These are phyloP conservation scores for Catamblyrhynchus diadema DNA, from an alignment of 2,797 vertebrate species.

Conservation along the genomic window DNA sequence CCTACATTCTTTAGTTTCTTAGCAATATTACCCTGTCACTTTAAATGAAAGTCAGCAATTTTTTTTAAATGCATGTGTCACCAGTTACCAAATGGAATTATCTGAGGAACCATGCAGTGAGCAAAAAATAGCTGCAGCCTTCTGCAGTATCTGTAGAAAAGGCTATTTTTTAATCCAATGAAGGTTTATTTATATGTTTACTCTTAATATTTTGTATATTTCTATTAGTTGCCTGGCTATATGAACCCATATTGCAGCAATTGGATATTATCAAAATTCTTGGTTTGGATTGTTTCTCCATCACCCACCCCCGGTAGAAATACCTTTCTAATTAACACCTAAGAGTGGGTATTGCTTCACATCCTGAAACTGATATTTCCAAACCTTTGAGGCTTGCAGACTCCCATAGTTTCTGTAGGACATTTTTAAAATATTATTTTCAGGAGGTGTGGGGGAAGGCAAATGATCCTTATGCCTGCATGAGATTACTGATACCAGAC, in stretches of 20 bases:
- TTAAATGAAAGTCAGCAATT: neutral
- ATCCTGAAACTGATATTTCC: neutral
- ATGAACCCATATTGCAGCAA: neutral
- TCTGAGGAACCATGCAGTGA: slow-evolving; percentile 35
- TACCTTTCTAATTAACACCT: neutral
- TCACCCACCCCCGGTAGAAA: neutral
- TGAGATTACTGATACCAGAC: neutral
- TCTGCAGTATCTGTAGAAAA: neutral
- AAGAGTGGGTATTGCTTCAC: neutral
- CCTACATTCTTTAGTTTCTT: neutral
- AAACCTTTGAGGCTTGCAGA: neutral
- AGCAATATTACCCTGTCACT: neutral
- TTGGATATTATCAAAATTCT: neutral
- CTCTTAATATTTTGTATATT: neutral
- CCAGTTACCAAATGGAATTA: slow-evolving; percentile 23
- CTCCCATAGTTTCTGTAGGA: neutral
- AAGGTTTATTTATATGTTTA: neutral
- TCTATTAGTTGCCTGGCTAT: neutral
- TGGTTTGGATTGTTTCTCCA: neutral
- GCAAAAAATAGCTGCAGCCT: slow-evolving; percentile 42
- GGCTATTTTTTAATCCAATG: neutral
- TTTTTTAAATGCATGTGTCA: slow-evolving; percentile 10
- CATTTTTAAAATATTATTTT: neutral
- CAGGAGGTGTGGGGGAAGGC: rapidly evolving
- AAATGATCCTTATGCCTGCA: neutral